Conservation (phyloP, 2,113 vertebrate species). For the Strigops habroptila region DNA sequence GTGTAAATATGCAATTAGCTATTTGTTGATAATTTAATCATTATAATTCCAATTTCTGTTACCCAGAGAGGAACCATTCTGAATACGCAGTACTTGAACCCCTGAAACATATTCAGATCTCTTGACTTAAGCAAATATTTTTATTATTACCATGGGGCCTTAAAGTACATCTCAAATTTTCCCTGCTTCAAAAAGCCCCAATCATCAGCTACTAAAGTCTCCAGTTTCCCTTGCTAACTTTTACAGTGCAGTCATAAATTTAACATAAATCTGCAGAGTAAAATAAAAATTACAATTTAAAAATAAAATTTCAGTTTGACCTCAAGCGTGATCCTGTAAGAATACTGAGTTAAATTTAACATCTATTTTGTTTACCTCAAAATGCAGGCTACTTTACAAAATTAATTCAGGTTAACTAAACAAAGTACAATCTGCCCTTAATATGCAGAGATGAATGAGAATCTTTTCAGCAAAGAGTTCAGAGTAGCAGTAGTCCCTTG, state of each 20-base stretch:
- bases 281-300: neutral
- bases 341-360: neutral
- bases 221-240: neutral
- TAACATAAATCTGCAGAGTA: neutral
- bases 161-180: neutral
- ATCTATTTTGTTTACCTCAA: neutral
- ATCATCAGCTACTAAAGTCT: neutral
- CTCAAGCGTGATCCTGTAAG: neutral
- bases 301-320: neutral
- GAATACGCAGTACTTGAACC: neutral
- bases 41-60: neutral
- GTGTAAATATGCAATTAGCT: neutral
- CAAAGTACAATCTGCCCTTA: neutral
- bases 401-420: neutral
- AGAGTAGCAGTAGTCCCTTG: neutral
- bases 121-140: neutral
- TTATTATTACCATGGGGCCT: neutral
- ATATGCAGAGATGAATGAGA: neutral
- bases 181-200: neutral
- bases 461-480: neutral
- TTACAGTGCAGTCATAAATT: neutral
- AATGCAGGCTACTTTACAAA: neutral
- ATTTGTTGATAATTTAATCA: neutral
- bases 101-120: neutral
- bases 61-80: neutral